phyloP scores from a whole-genome alignment of 2,888 invertebrate species.

The Drosophila testacea region DNA sequence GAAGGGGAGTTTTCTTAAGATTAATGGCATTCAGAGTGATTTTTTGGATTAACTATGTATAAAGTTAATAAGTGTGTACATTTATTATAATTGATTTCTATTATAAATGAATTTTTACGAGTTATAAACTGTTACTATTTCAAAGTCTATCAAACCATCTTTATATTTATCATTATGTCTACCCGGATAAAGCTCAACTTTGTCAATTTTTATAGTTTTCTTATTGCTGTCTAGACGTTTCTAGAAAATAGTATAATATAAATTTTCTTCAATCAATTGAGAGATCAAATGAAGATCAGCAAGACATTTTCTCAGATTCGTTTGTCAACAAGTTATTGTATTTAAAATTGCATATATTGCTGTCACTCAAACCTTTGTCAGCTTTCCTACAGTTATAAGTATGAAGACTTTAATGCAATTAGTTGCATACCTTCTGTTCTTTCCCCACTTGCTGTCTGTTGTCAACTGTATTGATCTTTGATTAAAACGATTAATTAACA shows the following conservation, averaged over 20 bases:
- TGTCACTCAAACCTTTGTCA: slow-evolving; percentile 3
- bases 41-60: too few relatives aligned
- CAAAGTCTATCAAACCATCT: too few relatives aligned
- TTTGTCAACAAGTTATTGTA: too few relatives aligned
- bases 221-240: background rate
- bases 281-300: background rate
- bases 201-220: background rate
- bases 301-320: background rate
- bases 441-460: slow-evolving; percentile 18
- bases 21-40: too few relatives aligned
- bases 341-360: background rate
- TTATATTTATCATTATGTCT: background rate
- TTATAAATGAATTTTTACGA: too few relatives aligned
- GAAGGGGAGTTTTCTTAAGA: too few relatives aligned
- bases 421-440: slow-evolving; percentile 29
- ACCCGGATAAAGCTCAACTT: background rate
- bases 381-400: slow-evolving; percentile 12
- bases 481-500: slow-evolving; percentile 77
- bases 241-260: background rate
- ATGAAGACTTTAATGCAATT: slow-evolving; percentile 25
- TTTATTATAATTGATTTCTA: too few relatives aligned
- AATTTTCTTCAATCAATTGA: background rate
- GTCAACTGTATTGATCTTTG: slow-evolving; percentile 70
- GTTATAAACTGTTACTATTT: too few relatives aligned
- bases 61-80: too few relatives aligned